Evolutionary conservation across 2,888 invertebrate species (phyloP).

Genomic region (Ptychoptera contaminata): DNA sequence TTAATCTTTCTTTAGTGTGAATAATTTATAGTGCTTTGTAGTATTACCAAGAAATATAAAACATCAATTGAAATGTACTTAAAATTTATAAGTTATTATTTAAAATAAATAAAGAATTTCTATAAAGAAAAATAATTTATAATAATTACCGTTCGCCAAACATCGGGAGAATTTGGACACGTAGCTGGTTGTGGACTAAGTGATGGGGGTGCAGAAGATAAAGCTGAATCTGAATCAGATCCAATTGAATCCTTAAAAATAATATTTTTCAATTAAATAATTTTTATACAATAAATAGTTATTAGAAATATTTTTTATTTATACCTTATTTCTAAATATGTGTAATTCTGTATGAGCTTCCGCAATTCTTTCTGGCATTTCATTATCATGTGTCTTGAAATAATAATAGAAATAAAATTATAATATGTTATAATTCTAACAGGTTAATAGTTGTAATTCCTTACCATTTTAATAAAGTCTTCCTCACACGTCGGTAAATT

Average conservation of each 20-base stretch:
- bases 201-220: constrained; percentile 52
- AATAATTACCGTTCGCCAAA: constrained; percentile 29
- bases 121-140: too few relatives aligned
- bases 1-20: too few relatives aligned
- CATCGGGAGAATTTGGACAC: constrained; percentile 24
- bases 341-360: constrained; percentile 16
- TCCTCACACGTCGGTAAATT: neutral
- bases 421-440: constrained; percentile 1
- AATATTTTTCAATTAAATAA: neutral
- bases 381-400: constrained; percentile 15
- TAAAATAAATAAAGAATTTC: neutral
- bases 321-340: constrained; percentile 22
- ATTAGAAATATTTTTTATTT: too few relatives aligned
- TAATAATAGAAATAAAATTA: constrained; percentile 6
- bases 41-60: too few relatives aligned
- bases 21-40: too few relatives aligned
- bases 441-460: neutral
- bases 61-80: too few relatives aligned
- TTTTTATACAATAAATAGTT: neutral
- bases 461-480: neutral
- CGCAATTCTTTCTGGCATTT: constrained; percentile 16
- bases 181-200: constrained; percentile 45
- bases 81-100: too few relatives aligned
- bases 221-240: constrained; percentile 47
- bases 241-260: neutral